These are phyloP conservation scores for Crotalus tigris DNA, from an alignment of 2,113 vertebrate species.

Conservation along the genomic window DNA sequence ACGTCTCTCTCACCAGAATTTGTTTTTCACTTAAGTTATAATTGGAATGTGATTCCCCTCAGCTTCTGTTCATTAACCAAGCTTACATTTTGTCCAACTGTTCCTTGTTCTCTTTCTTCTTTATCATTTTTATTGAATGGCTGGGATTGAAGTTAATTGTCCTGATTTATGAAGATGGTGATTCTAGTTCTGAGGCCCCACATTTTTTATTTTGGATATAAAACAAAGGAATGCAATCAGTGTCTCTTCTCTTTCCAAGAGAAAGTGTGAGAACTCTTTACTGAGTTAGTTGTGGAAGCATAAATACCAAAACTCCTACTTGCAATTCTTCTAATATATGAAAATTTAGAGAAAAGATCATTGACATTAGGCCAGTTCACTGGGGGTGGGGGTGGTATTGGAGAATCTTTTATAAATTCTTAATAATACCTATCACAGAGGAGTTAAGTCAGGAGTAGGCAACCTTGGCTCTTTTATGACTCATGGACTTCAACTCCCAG, in stretches of 20 bases:
- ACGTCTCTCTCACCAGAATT: neutral
- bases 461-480: too few relatives aligned
- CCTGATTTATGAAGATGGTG: neutral
- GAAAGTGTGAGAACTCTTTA: neutral
- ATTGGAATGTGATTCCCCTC: neutral
- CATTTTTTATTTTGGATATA: neutral
- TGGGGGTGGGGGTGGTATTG: neutral
- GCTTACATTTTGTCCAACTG: neutral
- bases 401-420: neutral
- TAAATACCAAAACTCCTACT: neutral
- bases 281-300: neutral
- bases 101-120: neutral
- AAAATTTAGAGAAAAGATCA: neutral
- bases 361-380: neutral
- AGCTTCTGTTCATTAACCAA: neutral
- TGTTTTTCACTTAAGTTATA: neutral
- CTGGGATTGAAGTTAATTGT: neutral
- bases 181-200: neutral
- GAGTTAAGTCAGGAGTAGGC: too few relatives aligned
- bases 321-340: neutral
- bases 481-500: too few relatives aligned
- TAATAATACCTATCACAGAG: neutral
- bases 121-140: neutral
- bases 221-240: neutral
- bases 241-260: neutral